Base-by-base conservation (phyloP, 2,888 invertebrate genomes). In the Seira sanloemensis region DNA sequence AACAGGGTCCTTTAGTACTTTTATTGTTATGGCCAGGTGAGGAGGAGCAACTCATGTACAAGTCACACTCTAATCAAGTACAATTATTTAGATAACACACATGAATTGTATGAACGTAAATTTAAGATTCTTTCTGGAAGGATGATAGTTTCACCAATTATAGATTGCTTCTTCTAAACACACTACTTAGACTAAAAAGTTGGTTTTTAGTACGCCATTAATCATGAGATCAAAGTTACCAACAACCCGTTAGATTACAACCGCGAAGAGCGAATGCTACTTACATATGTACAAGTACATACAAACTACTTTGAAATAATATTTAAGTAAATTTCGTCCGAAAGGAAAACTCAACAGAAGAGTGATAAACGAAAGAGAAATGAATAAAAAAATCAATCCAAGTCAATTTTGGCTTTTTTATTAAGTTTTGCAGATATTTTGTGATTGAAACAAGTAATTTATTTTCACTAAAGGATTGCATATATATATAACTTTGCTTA, bases 1-100 rank as follows among this genome's bases (percentile, higher is more conserved):
- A 96, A 93, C 95, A 95, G 93, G 96, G 96, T 89, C 88, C 86
- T 86, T 88, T 85, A 86, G 72, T 84, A 76, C 69, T 77, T 77
- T 77, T 77, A 81, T 71, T 81, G 82, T 83, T 83, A 83, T 83
- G 82, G 82, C 82, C 82, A 77, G 82, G 82, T 58, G 82, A 83
- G 72, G 77, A 77, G 71, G 82, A 77, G 77, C 82, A 83, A 83
- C 82, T 83, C 82, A 83, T 83, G 82, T 83, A 83, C 82, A 83
- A 77, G 73, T 83, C 82, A 83, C 82, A 83, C 82, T 83, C 82
- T 83, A 82, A 46, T 76, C 66, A 67, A 73, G 71, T 78, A 86
- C 66, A 72, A 74, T 58, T 67, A 74, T 75, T 37, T 37, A 37
- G 12, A 84, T 50, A 69, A 75, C 74, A 37, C 23, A 67, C 2